Percentiles rank a stretch among this genome's conserved stretches.
These are phyloP conservation scores for Urocolius indicus DNA, from an alignment of 2,113 vertebrate species.

Conservation along the genomic window DNA sequence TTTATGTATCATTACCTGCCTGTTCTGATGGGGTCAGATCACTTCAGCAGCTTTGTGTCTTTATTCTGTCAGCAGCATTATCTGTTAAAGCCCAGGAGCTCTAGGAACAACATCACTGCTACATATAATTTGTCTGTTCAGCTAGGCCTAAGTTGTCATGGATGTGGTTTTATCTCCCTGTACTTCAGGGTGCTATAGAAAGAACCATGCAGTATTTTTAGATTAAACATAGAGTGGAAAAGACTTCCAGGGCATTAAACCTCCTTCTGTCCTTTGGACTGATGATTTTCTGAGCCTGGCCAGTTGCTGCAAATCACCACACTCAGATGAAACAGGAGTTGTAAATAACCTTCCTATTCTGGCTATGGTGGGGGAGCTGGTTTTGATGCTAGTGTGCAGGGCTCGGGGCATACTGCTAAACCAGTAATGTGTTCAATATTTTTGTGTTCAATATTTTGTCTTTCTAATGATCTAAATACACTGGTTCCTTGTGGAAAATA, in stretches of 20 bases:
- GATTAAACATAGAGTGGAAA: background rate
- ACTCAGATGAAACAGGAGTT: background rate
- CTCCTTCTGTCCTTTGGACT: background rate
- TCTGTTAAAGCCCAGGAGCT: background rate
- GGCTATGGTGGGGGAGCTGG: background rate
- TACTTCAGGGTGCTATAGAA: background rate
- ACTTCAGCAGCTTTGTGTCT: background rate
- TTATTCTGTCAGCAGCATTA: background rate
- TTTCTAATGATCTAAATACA: background rate
- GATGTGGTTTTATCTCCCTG: background rate
- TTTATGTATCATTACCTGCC: background rate
- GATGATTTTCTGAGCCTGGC: background rate
- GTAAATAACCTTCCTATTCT: background rate
- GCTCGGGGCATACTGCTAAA: background rate
- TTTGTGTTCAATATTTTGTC: background rate
- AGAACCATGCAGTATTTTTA: background rate
- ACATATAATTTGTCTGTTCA: background rate
- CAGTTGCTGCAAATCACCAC: background rate
- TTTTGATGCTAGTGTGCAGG: background rate
- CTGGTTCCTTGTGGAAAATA: background rate
- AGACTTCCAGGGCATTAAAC: background rate
- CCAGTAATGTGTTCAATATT: background rate
- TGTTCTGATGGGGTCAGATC: background rate
- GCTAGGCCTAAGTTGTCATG: background rate
- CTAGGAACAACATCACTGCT: background rate